Conservation (phyloP, 2,113 vertebrate species). For the Orycteropus afer region DNA sequence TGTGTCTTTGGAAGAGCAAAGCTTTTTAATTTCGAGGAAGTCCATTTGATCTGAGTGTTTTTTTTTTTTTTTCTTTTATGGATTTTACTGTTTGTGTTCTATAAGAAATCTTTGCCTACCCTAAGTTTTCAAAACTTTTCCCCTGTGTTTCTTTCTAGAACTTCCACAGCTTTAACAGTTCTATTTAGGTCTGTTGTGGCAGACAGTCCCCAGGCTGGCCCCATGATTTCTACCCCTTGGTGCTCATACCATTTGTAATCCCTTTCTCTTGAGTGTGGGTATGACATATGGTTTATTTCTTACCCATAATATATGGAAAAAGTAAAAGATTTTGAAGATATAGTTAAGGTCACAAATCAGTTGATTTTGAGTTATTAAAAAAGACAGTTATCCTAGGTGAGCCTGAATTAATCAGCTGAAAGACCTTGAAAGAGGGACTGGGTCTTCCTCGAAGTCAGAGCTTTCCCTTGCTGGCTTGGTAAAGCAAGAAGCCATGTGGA, state of each 20-base stretch:
- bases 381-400: not conserved
- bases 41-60: too few species aligned
- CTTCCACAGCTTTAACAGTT: slow-evolving; percentile 10
- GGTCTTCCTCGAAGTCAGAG: not conserved
- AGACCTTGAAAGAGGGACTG: not conserved
- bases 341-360: not conserved
- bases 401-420: not conserved
- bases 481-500: not conserved
- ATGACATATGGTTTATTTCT: not conserved
- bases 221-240: not conserved
- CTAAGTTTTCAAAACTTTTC: slow-evolving; percentile 10
- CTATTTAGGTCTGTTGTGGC: not conserved
- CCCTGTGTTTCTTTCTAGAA: too few species aligned
- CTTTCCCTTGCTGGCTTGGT: not conserved
- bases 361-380: not conserved
- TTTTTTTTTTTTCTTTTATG: not conserved
- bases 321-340: not conserved
- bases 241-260: not conserved
- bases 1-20: too few species aligned
- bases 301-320: not conserved
- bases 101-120: slow-evolving; percentile 12
- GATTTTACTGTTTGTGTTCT: slow-evolving; percentile 27
- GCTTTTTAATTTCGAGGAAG: too few species aligned
- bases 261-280: not conserved
- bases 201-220: not conserved